Evolutionary conservation across 2,797 vertebrate species (phyloP), one percentile per base, ranked within the genome.

Genomic region (Sebastes trivittatus): DNA sequence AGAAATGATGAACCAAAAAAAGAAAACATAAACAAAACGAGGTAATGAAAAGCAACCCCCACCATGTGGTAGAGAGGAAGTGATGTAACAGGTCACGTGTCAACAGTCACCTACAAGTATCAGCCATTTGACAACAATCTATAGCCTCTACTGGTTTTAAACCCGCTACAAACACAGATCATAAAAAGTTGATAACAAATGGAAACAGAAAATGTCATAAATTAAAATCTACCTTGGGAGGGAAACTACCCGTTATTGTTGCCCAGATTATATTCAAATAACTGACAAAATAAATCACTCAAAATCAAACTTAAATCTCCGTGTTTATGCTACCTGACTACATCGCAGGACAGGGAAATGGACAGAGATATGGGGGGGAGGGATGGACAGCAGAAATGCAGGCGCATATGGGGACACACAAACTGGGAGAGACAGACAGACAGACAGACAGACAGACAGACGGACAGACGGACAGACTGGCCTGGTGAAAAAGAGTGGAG

Each of bases 1-100:
- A 95, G 89, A 95, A 95, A 95, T 92, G 93, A 94, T 94, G 92
- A 95, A 95, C 85, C 83, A 87, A 94, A 58, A 87, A 89, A 73
- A 88, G 7, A 73, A 87, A 88, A 87, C 75, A 88, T 78, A 82
- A 94, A 89, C 83, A 91, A 87, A 93, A 93, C 80, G 77, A 93
- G 84, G 92, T 90, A 92, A 95, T 94, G 93, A 94, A 93, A 91
- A 92, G 91, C 90, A 91, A 90, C 91, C 92, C 91, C 93, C 90
- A 91, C 90, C 90, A 88, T 88, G 86, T 84, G 89, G 88, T 80
- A 89, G 87, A 92, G 90, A 93, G 90, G 89, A 89, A 91, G 90
- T 91, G 89, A 92, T 91, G 91, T 89, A 73, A 94, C 75, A 89
- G 82, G 82, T 93, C 91, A 93, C 85, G 83, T 86, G 90, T 94